Evolutionary conservation across 1,140 invertebrate species (phyloP).

Genomic region (Drosophila oshimai): DNA sequence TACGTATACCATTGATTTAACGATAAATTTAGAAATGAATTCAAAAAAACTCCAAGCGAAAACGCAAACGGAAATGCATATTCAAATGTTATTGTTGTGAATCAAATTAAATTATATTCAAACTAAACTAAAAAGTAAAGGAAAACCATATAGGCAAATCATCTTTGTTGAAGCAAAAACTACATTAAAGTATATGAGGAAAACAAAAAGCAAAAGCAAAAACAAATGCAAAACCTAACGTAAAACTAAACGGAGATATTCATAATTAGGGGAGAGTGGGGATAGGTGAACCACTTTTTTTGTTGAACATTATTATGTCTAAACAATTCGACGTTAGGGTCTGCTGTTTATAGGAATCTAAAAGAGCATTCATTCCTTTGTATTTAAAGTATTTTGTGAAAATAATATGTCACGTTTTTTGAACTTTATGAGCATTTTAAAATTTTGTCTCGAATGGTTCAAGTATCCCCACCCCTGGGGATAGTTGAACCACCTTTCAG

Average conservation of each 20-base stretch:
- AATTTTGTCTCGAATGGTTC: too few species aligned
- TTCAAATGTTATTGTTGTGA: conserved; percentile 80
- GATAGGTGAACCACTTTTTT: too few species aligned
- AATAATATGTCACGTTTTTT: too few species aligned
- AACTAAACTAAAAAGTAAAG: conserved; percentile 26
- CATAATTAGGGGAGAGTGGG: too few species aligned
- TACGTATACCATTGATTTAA: conserved; percentile 37
- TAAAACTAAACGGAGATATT: conserved; percentile 31
- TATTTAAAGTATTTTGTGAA: too few species aligned
- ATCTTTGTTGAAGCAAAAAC: conserved; percentile 61
- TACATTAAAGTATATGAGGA: conserved; percentile 2
- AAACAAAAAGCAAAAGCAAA: conserved; percentile 5
- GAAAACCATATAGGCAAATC: conserved; percentile 44
- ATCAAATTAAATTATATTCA: conserved; percentile 75
- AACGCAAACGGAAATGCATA: conserved; percentile 49
- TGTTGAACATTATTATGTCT: too few species aligned
- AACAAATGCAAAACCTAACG: neutral
- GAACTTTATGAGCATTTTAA: too few species aligned
- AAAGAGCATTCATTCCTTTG: too few species aligned
- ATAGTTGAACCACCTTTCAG: too few species aligned
- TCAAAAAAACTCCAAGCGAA: conserved; percentile 11
- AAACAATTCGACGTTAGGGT: too few species aligned
- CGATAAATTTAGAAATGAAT: conserved; percentile 18
- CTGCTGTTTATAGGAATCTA: too few species aligned
- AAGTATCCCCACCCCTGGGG: too few species aligned